These are phyloP conservation scores for Pogona vitticeps DNA, from an alignment of 2,113 vertebrate species.

Conservation along the genomic window DNA sequence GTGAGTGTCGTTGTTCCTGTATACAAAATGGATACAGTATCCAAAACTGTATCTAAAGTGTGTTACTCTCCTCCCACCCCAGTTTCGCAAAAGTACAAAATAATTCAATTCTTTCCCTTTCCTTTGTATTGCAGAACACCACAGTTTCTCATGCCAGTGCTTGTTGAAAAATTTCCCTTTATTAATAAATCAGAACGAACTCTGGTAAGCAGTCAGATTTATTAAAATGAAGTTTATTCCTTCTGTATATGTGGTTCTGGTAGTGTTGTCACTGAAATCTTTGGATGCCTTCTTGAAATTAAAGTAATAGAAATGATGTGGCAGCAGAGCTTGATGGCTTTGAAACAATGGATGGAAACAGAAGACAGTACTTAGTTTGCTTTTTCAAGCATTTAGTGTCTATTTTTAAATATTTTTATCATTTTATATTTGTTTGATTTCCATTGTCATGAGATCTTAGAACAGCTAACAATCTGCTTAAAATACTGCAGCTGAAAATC, in stretches of 20 bases:
- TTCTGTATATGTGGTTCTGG: neutral
- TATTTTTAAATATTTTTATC: too few species aligned
- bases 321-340: neutral
- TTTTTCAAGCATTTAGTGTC: too few species aligned
- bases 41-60: too few species aligned
- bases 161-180: conserved; percentile 91
- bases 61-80: too few species aligned
- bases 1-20: too few species aligned
- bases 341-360: neutral
- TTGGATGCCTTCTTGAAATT: neutral
- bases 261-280: neutral
- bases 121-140: conserved; percentile 80
- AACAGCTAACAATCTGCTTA: too few species aligned
- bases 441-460: too few species aligned
- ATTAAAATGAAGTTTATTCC: neutral
- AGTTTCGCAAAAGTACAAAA: too few species aligned
- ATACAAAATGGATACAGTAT: too few species aligned
- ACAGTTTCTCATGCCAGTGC: conserved; percentile 90
- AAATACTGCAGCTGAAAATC: too few species aligned
- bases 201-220: conserved; percentile 80
- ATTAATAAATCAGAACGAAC: conserved; percentile 91
- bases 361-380: too few species aligned
- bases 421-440: too few species aligned
- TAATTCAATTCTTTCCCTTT: fast-evolving
- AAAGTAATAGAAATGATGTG: neutral